Base-by-base conservation (phyloP, 2,113 vertebrate species). In the Anthoscopus minutus region DNA sequence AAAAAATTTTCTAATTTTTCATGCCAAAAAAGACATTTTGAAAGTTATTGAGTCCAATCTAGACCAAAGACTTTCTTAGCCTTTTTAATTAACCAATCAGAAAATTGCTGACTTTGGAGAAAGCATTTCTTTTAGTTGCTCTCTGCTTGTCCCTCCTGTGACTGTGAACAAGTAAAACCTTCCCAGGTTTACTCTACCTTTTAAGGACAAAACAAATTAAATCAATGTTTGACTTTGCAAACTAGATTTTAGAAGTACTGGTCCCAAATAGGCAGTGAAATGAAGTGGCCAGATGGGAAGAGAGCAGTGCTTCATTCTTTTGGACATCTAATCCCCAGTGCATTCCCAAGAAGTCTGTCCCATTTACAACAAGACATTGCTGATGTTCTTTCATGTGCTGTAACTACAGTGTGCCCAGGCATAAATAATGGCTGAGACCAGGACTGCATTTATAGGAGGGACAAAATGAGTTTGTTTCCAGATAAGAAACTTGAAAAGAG, bases 261-360 rank as follows among this genome's bases (percentile, higher is more conserved):
- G 37, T 78, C 69, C 88, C 80, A 54, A 56, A 66, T 0, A 90
- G 51, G 77, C 91, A 81, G 48, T 56, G 57, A 94, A 92, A 86
- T 92, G 69, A 88, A 96, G 58, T 92, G 69, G 83, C 51, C 80
- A 96, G 88, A 81, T 62, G 56, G 91, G 88, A 94, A 92, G 67
- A 76, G 71, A 70, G 69, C 9, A 73, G 51, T 21, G 64, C 69
- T 78, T 83, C 47, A 9, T 80, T 86, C 92, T 81, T 94, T 70
- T 78, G 83, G 94, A 92, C 72, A 84, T 93, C 48, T 78, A 73
- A 33, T 84, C 80, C 88, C 89, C 56, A 44, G 83, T 31, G 86
- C 23, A 83, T 81, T 91, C 92, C 77, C 56, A 81, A 81, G 73
- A 62, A 93, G 77, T 91, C 82, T 88, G 82, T 58, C 82, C 82